These are phyloP conservation scores for Philaethria dido DNA, from an alignment of 2,888 invertebrate species.

Conservation along the genomic window DNA sequence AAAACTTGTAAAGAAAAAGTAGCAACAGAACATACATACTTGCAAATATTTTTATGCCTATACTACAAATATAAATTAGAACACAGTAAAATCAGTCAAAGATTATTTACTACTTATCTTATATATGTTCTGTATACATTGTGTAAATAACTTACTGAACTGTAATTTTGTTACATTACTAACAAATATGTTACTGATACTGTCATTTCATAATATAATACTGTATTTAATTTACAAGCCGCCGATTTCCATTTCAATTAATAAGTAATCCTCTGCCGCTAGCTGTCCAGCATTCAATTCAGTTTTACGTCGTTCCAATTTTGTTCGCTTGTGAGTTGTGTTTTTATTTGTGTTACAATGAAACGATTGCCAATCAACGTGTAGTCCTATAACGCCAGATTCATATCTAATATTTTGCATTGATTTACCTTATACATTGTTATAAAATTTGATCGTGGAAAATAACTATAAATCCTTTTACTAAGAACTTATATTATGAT, in stretches of 20 bases:
- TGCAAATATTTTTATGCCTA: not conserved
- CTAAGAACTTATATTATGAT: slow-evolving; percentile 32
- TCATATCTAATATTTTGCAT: slow-evolving; percentile 39
- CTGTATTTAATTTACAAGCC: slow-evolving; percentile 40
- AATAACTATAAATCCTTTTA: slow-evolving; percentile 30
- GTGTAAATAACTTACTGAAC: no score
- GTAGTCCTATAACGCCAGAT: slow-evolving; percentile 53
- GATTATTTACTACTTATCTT: not conserved
- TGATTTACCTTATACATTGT: slow-evolving; percentile 31
- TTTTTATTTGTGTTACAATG: slow-evolving; percentile 67
- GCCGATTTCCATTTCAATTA: slow-evolving; percentile 71
- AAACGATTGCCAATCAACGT: slow-evolving; percentile 64
- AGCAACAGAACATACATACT: not conserved
- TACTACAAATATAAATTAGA: not conserved
- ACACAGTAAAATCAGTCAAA: not conserved
- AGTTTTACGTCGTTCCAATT: slow-evolving; percentile 69
- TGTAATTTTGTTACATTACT: not conserved
- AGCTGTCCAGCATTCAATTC: slow-evolving; percentile 66
- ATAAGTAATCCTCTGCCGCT: slow-evolving; percentile 70
- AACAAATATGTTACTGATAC: not conserved
- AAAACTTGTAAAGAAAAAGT: not conserved
- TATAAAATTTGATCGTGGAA: slow-evolving; percentile 33
- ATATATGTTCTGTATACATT: no score
- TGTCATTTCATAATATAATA: not conserved
- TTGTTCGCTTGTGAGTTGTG: slow-evolving; percentile 61